These are phyloP conservation scores for Megaleporinus macrocephalus DNA, from an alignment of 2,113 vertebrate genomes.

Conservation along the genomic window DNA sequence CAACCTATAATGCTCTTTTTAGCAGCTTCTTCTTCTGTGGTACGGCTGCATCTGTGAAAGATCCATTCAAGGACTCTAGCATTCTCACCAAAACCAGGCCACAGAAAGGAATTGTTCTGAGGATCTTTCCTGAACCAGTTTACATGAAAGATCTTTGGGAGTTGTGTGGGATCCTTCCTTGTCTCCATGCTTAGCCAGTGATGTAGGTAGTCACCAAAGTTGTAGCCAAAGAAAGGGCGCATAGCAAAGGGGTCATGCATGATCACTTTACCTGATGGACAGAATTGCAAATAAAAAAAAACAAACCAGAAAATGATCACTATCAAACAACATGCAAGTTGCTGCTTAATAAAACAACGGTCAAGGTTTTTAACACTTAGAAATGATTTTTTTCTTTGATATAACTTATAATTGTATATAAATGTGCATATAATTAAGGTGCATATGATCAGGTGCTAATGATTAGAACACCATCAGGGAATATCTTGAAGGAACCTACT, in stretches of 20 bases:
- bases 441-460: too few species aligned
- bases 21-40: conserved; percentile 80
- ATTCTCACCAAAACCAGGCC: conserved; percentile 96
- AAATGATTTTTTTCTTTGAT: too few species aligned
- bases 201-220: conserved; percentile 93
- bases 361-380: too few species aligned
- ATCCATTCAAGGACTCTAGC: conserved; percentile 95
- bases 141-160: conserved; percentile 97
- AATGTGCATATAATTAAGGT: too few species aligned
- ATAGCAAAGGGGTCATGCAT: conserved; percentile 99
- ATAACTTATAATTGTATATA: too few species aligned
- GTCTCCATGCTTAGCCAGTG: conserved; percentile 96
- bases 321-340: too few species aligned
- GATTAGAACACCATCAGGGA: too few species aligned
- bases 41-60: conserved; percentile 81
- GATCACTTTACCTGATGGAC: conserved; percentile 68
- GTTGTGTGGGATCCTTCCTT: conserved; percentile 80
- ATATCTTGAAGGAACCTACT: too few species aligned
- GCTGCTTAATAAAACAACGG: too few species aligned
- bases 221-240: conserved; percentile 99
- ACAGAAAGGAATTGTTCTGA: conserved; percentile 85
- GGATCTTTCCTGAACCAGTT: conserved; percentile 97
- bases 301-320: too few species aligned
- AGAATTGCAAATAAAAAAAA: background rate
- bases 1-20: conserved; percentile 79